Evolutionary conservation across 2,888 invertebrate genomes (phyloP).

Genomic region (Sinohyriopsis cumingii): DNA sequence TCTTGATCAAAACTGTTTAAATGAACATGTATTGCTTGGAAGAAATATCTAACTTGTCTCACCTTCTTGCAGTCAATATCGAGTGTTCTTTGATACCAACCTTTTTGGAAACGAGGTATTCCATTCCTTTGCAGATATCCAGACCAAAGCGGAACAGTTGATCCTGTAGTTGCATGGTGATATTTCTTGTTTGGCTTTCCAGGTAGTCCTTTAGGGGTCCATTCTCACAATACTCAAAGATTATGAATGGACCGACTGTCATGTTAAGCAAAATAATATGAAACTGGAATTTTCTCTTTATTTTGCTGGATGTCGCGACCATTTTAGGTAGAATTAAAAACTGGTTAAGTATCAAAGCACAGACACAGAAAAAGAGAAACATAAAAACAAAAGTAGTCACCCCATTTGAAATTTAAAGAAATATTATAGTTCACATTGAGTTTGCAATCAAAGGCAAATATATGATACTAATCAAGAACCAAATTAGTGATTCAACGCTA

Average conservation of each 20-base stretch:
- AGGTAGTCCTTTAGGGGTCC: conserved; percentile 47
- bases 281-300: neutral
- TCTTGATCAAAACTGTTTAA: no score
- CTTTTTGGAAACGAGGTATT: conserved; percentile 37
- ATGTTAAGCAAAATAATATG: neutral
- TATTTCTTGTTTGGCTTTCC: conserved; percentile 8
- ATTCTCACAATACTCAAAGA: conserved; percentile 45
- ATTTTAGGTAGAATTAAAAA: no score
- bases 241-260: conserved; percentile 46
- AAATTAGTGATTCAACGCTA: no score
- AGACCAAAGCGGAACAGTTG: conserved; percentile 34
- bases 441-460: no score
- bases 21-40: no score
- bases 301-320: no score
- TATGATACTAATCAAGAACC: no score
- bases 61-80: neutral
- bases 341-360: no score
- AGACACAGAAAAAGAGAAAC: no score
- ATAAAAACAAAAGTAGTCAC: no score
- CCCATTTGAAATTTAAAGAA: no score
- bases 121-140: conserved; percentile 45
- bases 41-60: neutral
- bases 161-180: conserved; percentile 36
- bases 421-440: no score
- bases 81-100: conserved; percentile 8